These are phyloP conservation scores for Pachymerium ferrugineum DNA, from an alignment of 2,888 invertebrate genomes.

Conservation along the genomic window DNA sequence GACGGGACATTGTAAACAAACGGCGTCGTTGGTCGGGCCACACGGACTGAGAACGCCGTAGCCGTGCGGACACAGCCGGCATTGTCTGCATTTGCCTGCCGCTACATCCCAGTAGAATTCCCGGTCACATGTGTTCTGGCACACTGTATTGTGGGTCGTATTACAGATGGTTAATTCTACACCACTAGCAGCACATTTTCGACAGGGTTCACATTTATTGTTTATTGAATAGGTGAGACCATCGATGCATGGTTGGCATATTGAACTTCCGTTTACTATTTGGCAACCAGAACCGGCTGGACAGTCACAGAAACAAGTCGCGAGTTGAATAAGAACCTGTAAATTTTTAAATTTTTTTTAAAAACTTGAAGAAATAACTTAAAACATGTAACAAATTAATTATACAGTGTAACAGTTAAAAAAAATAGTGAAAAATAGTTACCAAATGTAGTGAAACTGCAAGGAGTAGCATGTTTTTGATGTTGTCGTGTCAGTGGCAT, in stretches of 20 bases:
- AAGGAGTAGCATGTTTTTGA: not conserved
- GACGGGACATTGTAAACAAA: constrained; percentile 43
- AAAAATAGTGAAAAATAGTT: no score
- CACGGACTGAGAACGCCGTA: constrained; percentile 42
- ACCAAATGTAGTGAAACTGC: not conserved
- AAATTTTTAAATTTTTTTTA: no score
- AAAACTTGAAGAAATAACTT: no score
- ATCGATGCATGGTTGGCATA: constrained; percentile 41
- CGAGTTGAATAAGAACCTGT: not conserved
- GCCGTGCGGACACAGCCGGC: constrained; percentile 42
- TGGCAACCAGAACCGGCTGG: constrained; percentile 41
- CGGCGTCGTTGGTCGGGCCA: constrained; percentile 41
- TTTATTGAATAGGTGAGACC: constrained; percentile 42
- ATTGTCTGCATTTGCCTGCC: constrained; percentile 40
- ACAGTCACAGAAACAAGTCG: constrained; percentile 37
- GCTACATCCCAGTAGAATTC: constrained; percentile 41
- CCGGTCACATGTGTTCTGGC: constrained; percentile 41
- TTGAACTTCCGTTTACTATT: constrained; percentile 34
- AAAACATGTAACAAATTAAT: no score
- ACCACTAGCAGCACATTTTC: constrained; percentile 41
- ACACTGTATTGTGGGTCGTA: constrained; percentile 43
- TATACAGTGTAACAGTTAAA: no score
- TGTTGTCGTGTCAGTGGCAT: not conserved
- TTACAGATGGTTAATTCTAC: constrained; percentile 42
- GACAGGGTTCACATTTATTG: constrained; percentile 40